phyloP scores from a whole-genome alignment of 1,140 invertebrate species.

The Magallana ariakensis region DNA sequence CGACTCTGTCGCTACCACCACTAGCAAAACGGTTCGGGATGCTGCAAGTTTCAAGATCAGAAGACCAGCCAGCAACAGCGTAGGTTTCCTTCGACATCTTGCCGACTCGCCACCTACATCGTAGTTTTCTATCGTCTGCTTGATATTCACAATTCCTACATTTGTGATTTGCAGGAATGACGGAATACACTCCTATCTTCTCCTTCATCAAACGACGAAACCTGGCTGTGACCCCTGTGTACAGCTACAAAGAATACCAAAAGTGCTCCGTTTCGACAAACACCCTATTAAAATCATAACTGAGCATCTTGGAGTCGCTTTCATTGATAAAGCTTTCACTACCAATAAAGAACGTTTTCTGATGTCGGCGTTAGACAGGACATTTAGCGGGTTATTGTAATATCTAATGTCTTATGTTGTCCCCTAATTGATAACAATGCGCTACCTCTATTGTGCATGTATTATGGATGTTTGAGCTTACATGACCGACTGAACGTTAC shows the following conservation, averaged over 20 bases:
- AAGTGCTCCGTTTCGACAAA: conserved; percentile 8
- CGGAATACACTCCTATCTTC: conserved; percentile 16
- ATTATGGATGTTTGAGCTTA: conserved; percentile 16
- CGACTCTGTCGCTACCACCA: not conserved
- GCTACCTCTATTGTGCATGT: conserved; percentile 9
- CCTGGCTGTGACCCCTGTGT: not conserved
- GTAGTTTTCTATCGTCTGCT: not conserved
- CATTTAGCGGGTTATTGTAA: conserved; percentile 24
- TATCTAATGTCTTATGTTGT: conserved; percentile 24
- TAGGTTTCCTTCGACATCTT: not conserved
- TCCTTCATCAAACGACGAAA: not conserved
- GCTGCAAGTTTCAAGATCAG: not conserved
- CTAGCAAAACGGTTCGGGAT: not conserved
- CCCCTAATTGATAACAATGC: conserved; percentile 25
- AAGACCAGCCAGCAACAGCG: not conserved
- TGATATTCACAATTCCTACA: not conserved
- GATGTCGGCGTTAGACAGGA: conserved; percentile 4
- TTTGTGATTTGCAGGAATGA: conserved; percentile 28
- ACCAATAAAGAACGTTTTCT: conserved; percentile 3
- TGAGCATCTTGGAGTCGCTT: conserved; percentile 6
- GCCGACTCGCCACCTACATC: not conserved
- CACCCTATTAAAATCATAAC: conserved; percentile 23
- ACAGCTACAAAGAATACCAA: conserved; percentile 10
- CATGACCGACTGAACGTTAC: conserved; percentile 26
- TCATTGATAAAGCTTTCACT: conserved; percentile 14